These are phyloP conservation scores for Palaemon carinicauda DNA, from an alignment of 1,140 invertebrate species.

Conservation along the genomic window DNA sequence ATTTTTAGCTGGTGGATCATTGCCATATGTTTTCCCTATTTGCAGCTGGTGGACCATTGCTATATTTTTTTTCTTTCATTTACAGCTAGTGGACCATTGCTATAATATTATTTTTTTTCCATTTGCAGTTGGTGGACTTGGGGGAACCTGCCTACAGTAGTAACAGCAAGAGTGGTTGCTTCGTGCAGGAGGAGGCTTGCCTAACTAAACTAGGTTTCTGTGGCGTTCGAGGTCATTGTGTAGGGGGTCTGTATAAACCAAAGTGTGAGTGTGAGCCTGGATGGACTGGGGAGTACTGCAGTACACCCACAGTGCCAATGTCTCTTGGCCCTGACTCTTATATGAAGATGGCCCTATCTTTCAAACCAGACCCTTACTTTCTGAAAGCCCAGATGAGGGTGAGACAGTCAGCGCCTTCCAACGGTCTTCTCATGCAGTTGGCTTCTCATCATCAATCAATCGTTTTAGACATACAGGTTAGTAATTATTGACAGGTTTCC, in stretches of 20 bases:
- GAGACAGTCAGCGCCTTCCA: neutral
- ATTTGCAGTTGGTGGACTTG: neutral
- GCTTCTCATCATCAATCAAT: neutral
- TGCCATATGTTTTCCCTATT: too few species aligned
- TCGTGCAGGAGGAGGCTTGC: neutral
- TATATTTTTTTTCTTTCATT: too few species aligned
- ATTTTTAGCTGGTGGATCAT: too few species aligned
- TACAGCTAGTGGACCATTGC: too few species aligned
- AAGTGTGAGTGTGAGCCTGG: slow-evolving; percentile 91
- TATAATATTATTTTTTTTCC: neutral
- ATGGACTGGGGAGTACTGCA: slow-evolving; percentile 72
- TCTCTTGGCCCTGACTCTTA: neutral
- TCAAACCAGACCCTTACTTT: neutral
- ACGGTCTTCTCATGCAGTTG: neutral
- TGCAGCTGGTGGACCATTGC: too few species aligned
- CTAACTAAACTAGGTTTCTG: slow-evolving; percentile 67
- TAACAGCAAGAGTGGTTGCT: neutral
- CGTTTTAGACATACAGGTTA: too few species aligned
- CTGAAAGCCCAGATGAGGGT: neutral
- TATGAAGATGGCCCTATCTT: neutral
- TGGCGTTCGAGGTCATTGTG: slow-evolving; percentile 90
- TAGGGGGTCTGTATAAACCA: slow-evolving; percentile 84
- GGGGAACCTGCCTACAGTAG: neutral
- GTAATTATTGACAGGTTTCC: too few species aligned
- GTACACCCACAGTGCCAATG: neutral